Evolutionary conservation across 2,888 invertebrate genomes (phyloP).

Genomic region (Nymphalis polychloros): DNA sequence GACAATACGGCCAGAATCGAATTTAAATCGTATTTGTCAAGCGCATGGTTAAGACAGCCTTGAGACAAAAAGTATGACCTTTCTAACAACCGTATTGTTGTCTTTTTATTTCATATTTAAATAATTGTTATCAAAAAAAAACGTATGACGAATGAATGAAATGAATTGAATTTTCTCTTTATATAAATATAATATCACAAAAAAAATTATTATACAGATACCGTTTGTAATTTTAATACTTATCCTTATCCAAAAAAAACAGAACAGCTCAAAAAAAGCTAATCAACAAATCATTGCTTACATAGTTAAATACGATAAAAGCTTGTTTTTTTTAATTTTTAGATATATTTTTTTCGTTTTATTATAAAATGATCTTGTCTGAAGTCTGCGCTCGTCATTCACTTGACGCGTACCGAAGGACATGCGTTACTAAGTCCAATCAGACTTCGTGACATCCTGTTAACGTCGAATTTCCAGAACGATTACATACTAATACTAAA

Average conservation of each 20-base stretch:
- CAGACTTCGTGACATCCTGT: slow-evolving; percentile 50
- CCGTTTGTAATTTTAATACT: no score
- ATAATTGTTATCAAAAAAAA: not conserved
- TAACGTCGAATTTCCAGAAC: slow-evolving; percentile 36
- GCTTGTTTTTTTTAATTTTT: no score
- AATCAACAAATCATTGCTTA: no score
- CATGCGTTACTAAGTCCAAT: slow-evolving; percentile 46
- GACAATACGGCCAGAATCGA: slow-evolving; percentile 56
- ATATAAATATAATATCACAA: no score
- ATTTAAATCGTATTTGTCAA: slow-evolving; percentile 64
- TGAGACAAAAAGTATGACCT: slow-evolving; percentile 31
- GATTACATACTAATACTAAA: slow-evolving; percentile 24
- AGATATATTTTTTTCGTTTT: no score
- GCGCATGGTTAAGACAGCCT: slow-evolving; percentile 32
- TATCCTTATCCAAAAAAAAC: no score
- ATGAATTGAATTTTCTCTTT: no score
- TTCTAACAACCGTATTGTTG: slow-evolving; percentile 7
- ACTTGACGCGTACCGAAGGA: slow-evolving; percentile 64
- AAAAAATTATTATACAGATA: no score
- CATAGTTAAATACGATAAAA: no score
- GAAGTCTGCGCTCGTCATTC: slow-evolving; percentile 34
- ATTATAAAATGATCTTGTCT: slow-evolving; percentile 18
- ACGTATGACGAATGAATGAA: no score
- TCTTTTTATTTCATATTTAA: not conserved
- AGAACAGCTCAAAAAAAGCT: no score